Evolutionary conservation across 2,888 invertebrate genomes (phyloP).

Genomic region (Cheilosia grossa): DNA sequence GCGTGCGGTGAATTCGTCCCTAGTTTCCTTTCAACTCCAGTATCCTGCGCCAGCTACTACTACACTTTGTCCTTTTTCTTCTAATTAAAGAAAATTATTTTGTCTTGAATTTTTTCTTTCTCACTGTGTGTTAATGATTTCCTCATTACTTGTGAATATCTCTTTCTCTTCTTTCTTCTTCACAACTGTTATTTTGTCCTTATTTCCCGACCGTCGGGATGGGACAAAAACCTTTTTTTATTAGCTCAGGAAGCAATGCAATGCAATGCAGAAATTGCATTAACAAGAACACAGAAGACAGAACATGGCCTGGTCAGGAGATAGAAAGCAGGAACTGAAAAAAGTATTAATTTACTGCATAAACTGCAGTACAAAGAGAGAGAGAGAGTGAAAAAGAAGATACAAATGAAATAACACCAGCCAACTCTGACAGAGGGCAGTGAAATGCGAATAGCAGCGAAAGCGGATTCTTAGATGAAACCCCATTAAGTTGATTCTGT

Average conservation of each 20-base stretch:
- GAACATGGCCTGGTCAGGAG: slow-evolving; percentile 9
- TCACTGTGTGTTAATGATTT: slow-evolving; percentile 68
- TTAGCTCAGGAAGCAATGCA: slow-evolving; percentile 62
- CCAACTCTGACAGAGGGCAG: slow-evolving; percentile 34
- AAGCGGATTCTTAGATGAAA: slow-evolving; percentile 67
- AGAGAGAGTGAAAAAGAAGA: not conserved
- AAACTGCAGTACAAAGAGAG: slow-evolving; percentile 47
- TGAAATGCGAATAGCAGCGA: slow-evolving; percentile 65
- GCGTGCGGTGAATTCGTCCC: slow-evolving; percentile 25
- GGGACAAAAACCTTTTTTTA: slow-evolving; percentile 51
- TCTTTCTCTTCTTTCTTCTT: slow-evolving; percentile 6
- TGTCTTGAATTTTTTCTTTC: slow-evolving; percentile 27
- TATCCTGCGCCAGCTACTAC: not conserved
- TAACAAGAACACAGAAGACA: slow-evolving; percentile 52
- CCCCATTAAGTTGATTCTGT: slow-evolving; percentile 72
- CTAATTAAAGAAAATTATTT: slow-evolving; percentile 74
- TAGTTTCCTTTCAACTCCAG: slow-evolving; percentile 25
- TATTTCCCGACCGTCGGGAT: slow-evolving; percentile 13
- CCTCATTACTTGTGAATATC: slow-evolving; percentile 70
- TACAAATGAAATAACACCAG: not conserved
- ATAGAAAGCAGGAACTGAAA: slow-evolving; percentile 34
- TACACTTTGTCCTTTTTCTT: slow-evolving; percentile 10
- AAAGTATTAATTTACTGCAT: slow-evolving; percentile 67
- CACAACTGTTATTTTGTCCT: slow-evolving; percentile 6
- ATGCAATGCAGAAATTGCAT: slow-evolving; percentile 72